phyloP scores from a whole-genome alignment of 2,797 vertebrate species.

The Chiroxiphia lanceolata region DNA sequence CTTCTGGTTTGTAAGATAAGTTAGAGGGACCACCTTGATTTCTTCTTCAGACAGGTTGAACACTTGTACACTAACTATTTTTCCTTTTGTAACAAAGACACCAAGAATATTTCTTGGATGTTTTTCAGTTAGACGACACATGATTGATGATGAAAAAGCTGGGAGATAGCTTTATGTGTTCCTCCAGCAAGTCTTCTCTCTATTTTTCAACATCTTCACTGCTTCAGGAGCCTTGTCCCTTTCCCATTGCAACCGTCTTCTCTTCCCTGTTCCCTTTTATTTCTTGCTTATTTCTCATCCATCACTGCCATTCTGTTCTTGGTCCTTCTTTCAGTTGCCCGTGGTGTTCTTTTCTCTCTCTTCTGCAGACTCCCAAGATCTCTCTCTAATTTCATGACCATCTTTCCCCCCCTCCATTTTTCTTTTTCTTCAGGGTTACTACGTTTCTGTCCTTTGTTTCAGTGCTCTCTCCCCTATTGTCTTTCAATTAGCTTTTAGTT shows the following conservation, averaged over 20 bases:
- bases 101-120: background rate
- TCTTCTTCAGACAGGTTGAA: background rate
- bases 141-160: background rate
- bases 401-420: fast-evolving
- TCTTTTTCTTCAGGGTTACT: background rate
- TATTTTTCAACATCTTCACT: background rate
- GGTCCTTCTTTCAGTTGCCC: background rate
- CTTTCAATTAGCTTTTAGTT: background rate
- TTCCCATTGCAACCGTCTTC: background rate
- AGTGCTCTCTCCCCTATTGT: background rate
- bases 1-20: background rate
- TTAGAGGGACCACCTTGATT: background rate
- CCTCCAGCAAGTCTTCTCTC: background rate
- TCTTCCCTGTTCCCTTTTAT: background rate
- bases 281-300: background rate
- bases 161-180: background rate
- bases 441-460: background rate
- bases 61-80: background rate
- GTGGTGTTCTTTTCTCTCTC: background rate
- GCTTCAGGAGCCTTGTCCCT: background rate
- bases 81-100: background rate
- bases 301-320: background rate
- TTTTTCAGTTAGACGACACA: background rate
- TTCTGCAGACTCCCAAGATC: background rate
- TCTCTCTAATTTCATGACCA: background rate